Evolutionary conservation across 2,113 vertebrate genomes (phyloP).

Genomic region (Rattus norvegicus): GRCr8 NC_086036.1:66942001-66942500

Average conservation of each 20-base stretch:
- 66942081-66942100: slow-evolving; percentile 38
- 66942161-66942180: background rate
- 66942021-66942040: background rate
- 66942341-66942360: background rate
- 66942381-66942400: too few relatives aligned
- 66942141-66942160: background rate
- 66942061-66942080: background rate
- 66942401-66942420: background rate
- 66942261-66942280: background rate
- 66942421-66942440: background rate
- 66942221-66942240: background rate
- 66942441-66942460: background rate
- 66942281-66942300: slow-evolving; percentile 20
- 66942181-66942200: background rate
- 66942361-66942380: too few relatives aligned
- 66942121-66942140: slow-evolving; percentile 43
- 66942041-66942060: slow-evolving; percentile 39
- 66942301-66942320: slow-evolving; percentile 42
- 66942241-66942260: background rate
- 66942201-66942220: background rate
- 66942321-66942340: background rate
- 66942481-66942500: background rate
- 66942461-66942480: background rate
- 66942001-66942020: slow-evolving; percentile 40
- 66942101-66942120: background rate